These are phyloP conservation scores for Rotaria socialis DNA, from an alignment of 2,888 invertebrate genomes.

Conservation along the genomic window DNA sequence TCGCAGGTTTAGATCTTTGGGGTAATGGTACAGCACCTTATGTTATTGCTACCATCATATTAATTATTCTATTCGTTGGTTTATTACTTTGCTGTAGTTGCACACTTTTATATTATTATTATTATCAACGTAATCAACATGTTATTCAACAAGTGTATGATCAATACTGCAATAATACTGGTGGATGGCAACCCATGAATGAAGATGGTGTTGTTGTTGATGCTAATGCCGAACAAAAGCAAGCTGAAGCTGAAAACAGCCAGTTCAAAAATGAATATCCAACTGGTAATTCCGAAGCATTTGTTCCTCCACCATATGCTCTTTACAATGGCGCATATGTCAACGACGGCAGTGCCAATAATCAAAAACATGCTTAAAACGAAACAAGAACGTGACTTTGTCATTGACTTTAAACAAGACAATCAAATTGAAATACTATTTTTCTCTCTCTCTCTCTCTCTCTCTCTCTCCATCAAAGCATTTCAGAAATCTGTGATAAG, in stretches of 20 bases:
- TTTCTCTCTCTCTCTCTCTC: background rate
- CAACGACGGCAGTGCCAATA: no score
- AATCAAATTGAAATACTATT: background rate
- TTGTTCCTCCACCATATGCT: slow-evolving; percentile 14
- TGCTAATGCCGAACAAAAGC: background rate
- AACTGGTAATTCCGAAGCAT: background rate
- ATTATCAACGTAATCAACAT: background rate
- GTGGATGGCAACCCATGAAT: slow-evolving; percentile 31
- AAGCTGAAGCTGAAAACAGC: background rate
- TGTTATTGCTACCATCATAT: background rate
- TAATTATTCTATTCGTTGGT: background rate
- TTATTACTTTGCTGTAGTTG: background rate
- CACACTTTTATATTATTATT: background rate
- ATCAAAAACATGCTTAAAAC: background rate
- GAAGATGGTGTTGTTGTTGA: background rate
- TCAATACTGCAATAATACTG: background rate
- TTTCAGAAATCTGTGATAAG: background rate
- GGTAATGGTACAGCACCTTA: background rate
- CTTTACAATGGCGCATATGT: background rate
- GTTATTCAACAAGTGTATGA: background rate
- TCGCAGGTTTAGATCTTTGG: background rate
- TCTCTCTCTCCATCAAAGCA: background rate
- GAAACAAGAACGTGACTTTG: background rate
- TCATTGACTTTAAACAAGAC: background rate
- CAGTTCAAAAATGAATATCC: background rate